A percentile compares a stretch with the other conserved stretches of the same genome.
phyloP scores from a whole-genome alignment of 1,140 invertebrate genomes.

The Drosophila leontia region DNA sequence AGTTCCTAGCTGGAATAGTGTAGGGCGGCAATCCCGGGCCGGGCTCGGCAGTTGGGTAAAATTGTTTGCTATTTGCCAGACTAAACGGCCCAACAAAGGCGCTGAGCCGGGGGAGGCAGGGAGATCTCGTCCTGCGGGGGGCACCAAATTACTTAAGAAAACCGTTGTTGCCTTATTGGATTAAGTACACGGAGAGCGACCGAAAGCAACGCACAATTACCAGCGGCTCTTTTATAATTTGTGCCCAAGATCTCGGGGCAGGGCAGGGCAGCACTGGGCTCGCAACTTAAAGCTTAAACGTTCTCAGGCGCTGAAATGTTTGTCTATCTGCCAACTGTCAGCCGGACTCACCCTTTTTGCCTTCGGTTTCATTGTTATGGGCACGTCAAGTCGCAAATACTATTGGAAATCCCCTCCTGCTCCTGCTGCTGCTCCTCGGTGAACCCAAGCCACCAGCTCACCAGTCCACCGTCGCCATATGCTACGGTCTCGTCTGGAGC shows the following conservation, averaged over 20 bases:
- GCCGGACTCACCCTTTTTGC: constrained; percentile 7
- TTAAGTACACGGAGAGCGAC: constrained; percentile 51
- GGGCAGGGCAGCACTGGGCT: background rate
- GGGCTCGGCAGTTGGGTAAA: constrained; percentile 47
- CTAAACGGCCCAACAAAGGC: constrained; percentile 77
- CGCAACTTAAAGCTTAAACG: constrained; percentile 34
- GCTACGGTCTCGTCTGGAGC: constrained; percentile 40
- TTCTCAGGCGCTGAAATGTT: constrained; percentile 47
- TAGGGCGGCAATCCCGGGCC: constrained; percentile 8
- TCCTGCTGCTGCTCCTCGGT: background rate
- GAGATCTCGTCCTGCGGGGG: constrained; percentile 36
- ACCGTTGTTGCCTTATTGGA: constrained; percentile 82
- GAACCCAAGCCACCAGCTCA: background rate
- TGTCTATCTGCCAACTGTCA: constrained; percentile 36
- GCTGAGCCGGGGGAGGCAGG: background rate
- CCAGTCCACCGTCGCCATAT: constrained; percentile 13
- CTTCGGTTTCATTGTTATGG: constrained; percentile 53
- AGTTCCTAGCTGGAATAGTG: constrained; percentile 24
- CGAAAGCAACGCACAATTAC: constrained; percentile 71
- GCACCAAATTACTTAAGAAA: constrained; percentile 81
- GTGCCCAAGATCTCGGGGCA: background rate
- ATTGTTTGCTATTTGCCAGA: constrained; percentile 77
- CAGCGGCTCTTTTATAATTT: constrained; percentile 82
- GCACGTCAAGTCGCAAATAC: constrained; percentile 59
- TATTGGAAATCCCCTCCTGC: constrained; percentile 27